phyloP scores from a whole-genome alignment of 23 tunicate genomes.

The Trididemnum miniatum region DNA sequence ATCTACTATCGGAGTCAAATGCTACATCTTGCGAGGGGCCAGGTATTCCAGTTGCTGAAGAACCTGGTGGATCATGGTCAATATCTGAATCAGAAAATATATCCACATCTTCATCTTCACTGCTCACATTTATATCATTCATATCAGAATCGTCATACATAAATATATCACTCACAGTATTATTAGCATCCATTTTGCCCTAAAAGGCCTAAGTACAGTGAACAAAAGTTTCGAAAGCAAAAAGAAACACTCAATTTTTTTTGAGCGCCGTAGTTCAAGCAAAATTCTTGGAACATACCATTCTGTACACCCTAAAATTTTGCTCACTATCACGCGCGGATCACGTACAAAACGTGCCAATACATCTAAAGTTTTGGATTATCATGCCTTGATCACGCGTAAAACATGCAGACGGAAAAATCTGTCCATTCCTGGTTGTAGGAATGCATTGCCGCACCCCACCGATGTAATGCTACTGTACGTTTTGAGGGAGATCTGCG shows the following conservation, averaged over 20 bases:
- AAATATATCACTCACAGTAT: not conserved
- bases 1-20: too few relatives aligned
- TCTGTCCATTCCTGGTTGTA: not conserved
- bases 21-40: not conserved
- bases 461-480: not conserved
- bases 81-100: constrained; percentile 14
- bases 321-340: not conserved
- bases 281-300: not conserved
- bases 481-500: not conserved
- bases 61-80: constrained; percentile 14
- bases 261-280: not conserved
- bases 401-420: constrained; percentile 16
- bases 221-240: too few relatives aligned
- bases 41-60: constrained; percentile 18
- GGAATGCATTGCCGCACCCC: not conserved
- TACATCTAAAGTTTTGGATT: constrained; percentile 8
- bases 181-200: constrained; percentile 9
- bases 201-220: constrained; percentile 2
- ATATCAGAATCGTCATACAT: constrained; percentile 15
- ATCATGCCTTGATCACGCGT: constrained; percentile 14
- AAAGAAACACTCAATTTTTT: too few relatives aligned
- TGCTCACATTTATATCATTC: constrained; percentile 1
- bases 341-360: constrained; percentile 3
- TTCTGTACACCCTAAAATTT: not conserved
- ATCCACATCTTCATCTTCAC: constrained; percentile 19